These are phyloP conservation scores for Bradynema listronoti DNA, from an alignment of 1,140 invertebrate genomes.

Conservation along the genomic window DNA sequence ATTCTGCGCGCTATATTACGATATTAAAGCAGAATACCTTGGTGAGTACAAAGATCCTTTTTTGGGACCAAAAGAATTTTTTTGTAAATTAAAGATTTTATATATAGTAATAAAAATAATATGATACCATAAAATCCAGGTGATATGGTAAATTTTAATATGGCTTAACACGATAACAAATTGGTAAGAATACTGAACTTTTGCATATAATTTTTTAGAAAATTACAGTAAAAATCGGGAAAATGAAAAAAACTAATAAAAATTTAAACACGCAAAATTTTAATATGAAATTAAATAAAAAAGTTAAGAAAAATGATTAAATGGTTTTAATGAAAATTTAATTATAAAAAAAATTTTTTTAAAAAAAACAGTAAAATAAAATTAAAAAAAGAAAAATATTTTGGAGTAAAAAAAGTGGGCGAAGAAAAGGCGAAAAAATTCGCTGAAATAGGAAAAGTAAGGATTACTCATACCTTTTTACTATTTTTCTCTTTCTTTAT, in stretches of 20 bases:
- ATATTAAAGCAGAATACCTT: neutral
- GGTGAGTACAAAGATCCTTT: neutral
- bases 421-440: neutral
- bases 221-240: neutral
- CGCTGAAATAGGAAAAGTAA: neutral
- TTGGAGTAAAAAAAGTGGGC: neutral
- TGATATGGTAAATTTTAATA: slow-evolving; percentile 1
- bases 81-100: no score
- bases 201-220: slow-evolving; percentile 1
- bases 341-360: neutral
- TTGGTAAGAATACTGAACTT: neutral
- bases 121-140: no score
- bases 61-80: no score
- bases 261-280: neutral
- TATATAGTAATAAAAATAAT: no score
- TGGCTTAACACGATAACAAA: neutral
- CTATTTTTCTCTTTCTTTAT: no score
- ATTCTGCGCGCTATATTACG: neutral
- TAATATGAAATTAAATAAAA: slow-evolving; percentile 1
- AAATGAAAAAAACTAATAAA: neutral
- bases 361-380: neutral
- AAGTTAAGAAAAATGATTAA: neutral
- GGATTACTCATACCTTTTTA: no score
- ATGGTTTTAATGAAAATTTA: neutral
- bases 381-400: neutral